Evolutionary conservation across 35 echinoderm and acorn worm species (phyloP).

Genomic region (Apostichopus japonicus): DNA sequence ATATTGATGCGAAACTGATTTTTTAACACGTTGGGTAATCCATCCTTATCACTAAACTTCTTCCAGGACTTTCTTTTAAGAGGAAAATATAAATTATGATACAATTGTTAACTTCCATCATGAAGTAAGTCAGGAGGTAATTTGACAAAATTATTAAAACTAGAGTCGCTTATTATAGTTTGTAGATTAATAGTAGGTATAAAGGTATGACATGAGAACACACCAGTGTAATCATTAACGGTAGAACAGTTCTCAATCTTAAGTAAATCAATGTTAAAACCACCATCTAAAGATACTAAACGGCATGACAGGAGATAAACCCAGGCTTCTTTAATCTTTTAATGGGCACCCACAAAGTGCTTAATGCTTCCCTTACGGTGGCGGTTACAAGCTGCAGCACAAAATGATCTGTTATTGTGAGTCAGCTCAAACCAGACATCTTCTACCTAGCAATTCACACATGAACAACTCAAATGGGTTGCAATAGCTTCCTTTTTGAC

Average conservation of each 20-base stretch:
- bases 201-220: background rate
- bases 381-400: background rate
- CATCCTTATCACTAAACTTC: background rate
- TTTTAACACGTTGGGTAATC: background rate
- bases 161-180: background rate
- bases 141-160: background rate
- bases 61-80: background rate
- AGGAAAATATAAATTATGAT: background rate
- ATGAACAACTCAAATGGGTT: too few relatives aligned
- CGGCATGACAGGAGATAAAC: background rate
- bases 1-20: background rate
- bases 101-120: background rate
- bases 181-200: background rate
- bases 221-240: background rate
- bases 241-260: background rate
- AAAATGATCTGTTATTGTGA: background rate
- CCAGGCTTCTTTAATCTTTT: background rate
- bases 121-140: background rate
- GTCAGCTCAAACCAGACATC: background rate
- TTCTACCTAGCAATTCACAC: background rate
- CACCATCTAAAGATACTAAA: background rate
- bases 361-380: background rate
- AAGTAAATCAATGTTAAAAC: background rate
- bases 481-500: too few relatives aligned
- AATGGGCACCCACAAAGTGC: conserved; percentile 23